Base-by-base conservation (phyloP, 2,888 invertebrate species). In the Epinotia ramella region DNA sequence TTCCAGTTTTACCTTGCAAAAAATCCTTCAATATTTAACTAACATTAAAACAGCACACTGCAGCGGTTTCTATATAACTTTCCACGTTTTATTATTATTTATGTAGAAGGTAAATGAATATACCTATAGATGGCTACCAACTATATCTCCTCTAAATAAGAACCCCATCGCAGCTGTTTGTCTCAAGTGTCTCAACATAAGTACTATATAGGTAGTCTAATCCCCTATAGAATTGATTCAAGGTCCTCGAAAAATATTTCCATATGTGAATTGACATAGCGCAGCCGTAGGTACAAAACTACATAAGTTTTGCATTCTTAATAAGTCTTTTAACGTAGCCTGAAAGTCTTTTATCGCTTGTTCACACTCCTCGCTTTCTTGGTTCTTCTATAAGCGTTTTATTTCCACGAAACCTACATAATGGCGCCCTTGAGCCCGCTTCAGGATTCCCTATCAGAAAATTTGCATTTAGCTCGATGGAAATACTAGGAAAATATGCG, bases 381-480 rank as follows among this genome's bases (percentile, higher is more conserved):
- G 24, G 24, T 65, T 65, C 24, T 12, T 46, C 64, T 64, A 20
- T 2, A n/a, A 24, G 2, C 9, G 62, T 46, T 65, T 49, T 53
- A 28, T 20, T 65, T 49, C 49, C 24, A 46, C 46, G 49, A 49
- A 65, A 65, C 65, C 65, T 65, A 28, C 65, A 65, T 65, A 46
- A 65, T 24, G 28, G 24, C 44, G 49, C 65, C 65, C 49, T 65
- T 46, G 46, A 46, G 28, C 28, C 49, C 49, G 28, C 28, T 53
- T 24, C n/a, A 49, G 65, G 16, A 53, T 65, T 65, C 28, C 16
- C 24, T 65, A 24, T 46, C 24, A 12, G 46, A 46, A 28, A 0
- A 53, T 28, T 66, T 66, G 53, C 49, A 65, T 66, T 66, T n/a
- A 28, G 49, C 53, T 66, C n/a, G 65, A 53, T 53, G 28, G 53